Evolutionary conservation across 2,888 invertebrate species (phyloP).

Genomic region (Nemurella pictetii): DNA sequence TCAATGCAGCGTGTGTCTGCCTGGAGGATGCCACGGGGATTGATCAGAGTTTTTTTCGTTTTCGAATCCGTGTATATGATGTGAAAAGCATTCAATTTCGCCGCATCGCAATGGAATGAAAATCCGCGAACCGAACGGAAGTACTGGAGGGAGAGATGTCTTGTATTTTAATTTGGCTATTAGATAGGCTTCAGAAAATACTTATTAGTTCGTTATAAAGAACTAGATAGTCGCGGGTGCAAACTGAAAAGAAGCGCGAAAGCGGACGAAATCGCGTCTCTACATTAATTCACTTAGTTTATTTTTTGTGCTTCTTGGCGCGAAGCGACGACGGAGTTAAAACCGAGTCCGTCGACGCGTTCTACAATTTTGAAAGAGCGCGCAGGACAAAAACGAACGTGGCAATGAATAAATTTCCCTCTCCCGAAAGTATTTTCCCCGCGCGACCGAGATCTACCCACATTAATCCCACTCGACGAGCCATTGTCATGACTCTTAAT

Average conservation of each 20-base stretch:
- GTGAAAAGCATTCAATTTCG: too few species aligned
- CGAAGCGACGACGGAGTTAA: neutral
- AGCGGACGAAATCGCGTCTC: neutral
- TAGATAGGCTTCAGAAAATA: neutral
- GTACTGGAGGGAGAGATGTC: too few species aligned
- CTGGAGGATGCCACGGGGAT: neutral
- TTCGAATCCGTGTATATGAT: too few species aligned
- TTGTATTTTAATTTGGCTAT: too few species aligned
- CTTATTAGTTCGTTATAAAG: neutral
- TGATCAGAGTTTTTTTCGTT: too few species aligned
- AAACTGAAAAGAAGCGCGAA: neutral
- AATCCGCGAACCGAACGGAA: too few species aligned
- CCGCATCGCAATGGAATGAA: neutral
- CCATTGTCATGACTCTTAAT: neutral
- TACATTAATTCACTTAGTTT: too few species aligned
- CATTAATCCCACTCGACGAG: neutral
- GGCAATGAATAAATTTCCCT: neutral
- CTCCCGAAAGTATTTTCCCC: neutral
- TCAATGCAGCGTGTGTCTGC: neutral
- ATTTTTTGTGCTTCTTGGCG: neutral
- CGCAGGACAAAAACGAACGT: neutral
- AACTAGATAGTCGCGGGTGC: neutral
- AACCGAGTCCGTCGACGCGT: neutral
- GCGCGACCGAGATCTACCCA: neutral
- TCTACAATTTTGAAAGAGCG: neutral